phyloP scores from a whole-genome alignment of 2,888 invertebrate species.

The Microctonus brassicae region DNA sequence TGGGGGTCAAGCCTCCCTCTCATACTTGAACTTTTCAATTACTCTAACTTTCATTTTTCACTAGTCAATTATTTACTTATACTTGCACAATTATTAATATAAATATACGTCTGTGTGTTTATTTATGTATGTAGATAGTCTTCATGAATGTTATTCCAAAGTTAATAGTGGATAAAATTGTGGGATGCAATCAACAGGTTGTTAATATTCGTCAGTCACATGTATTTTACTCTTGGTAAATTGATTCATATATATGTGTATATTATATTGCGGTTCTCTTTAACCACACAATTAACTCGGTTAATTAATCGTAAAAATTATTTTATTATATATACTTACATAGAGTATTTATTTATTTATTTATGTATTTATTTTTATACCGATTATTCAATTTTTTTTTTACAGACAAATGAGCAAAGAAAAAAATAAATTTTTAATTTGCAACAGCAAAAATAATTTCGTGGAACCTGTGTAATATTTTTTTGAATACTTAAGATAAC shows the following conservation, averaged over 20 bases:
- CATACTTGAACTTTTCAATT: slow-evolving; percentile 12
- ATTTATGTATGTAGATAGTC: not conserved
- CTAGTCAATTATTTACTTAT: not conserved
- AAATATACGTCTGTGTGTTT: not conserved
- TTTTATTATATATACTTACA: not conserved
- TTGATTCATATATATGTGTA: not conserved
- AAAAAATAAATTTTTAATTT: not conserved
- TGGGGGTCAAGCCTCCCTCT: slow-evolving; percentile 48
- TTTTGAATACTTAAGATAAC: slow-evolving; percentile 4
- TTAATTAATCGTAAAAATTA: not conserved
- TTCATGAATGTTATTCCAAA: not conserved
- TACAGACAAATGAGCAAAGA: not conserved
- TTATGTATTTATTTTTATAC: not conserved
- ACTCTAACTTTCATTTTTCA: slow-evolving; percentile 18
- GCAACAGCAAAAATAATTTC: not conserved
- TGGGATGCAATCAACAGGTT: not conserved
- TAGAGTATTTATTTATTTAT: not conserved
- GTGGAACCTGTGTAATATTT: slow-evolving; percentile 2
- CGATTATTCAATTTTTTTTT: not conserved
- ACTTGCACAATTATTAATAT: no score
- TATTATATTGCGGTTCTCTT: not conserved
- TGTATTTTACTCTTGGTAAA: not conserved
- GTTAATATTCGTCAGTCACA: not conserved
- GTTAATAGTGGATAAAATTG: not conserved
- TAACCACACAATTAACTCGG: not conserved